Evolutionary conservation across 2,113 vertebrate genomes (phyloP).

Genomic region (Capricornis sumatraensis): DNA sequence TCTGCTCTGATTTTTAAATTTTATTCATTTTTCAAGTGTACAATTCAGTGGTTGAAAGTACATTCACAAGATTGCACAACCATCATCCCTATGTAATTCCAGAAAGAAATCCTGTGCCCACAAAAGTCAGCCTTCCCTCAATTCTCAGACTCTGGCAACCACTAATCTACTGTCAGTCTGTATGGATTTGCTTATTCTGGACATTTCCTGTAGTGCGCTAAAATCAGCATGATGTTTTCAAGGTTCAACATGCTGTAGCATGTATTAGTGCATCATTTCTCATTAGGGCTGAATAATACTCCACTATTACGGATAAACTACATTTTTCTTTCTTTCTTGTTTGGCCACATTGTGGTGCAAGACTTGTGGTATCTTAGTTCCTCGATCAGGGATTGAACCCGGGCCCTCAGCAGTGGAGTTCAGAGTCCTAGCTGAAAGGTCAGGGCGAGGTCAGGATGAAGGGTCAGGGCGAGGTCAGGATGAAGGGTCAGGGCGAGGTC

Average conservation of each 20-base stretch:
- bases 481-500: too few species aligned
- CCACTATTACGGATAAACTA: neutral
- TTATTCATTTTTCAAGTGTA: neutral
- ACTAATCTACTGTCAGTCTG: neutral
- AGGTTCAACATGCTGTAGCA: neutral
- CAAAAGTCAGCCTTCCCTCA: neutral
- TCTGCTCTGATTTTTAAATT: neutral
- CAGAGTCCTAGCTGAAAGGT: neutral
- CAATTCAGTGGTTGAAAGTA: neutral
- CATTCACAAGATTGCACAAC: neutral
- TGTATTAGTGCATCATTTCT: neutral
- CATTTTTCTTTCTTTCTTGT: neutral
- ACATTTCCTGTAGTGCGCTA: neutral
- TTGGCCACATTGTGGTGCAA: neutral
- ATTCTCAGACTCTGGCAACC: accelerated
- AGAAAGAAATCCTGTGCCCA: neutral
- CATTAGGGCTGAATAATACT: too few species aligned
- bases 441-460: too few species aligned
- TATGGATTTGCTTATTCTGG: neutral
- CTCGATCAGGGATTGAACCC: neutral
- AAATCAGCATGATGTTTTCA: neutral
- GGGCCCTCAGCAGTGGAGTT: neutral
- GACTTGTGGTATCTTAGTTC: neutral
- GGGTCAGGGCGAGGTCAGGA: too few species aligned
- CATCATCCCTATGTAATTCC: neutral